Evolutionary conservation across 2,888 invertebrate genomes (phyloP).

Genomic region (Agrochola macilenta): DNA sequence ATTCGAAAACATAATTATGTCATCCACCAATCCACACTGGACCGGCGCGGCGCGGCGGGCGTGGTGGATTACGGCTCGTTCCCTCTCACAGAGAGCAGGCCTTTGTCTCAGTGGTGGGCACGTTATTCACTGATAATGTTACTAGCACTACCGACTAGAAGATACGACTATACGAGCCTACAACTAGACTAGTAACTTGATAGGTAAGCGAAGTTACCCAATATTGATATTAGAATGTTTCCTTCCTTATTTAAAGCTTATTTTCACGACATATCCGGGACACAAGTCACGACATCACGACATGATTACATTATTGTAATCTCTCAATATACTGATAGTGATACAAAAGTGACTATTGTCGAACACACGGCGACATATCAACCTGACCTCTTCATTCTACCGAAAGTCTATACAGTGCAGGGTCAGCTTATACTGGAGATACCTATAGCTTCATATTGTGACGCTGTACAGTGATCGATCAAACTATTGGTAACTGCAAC

Average conservation of each 20-base stretch:
- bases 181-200: too few species aligned
- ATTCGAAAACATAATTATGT: too few species aligned
- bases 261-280: constrained; percentile 35
- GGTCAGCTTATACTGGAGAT: neutral
- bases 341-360: constrained; percentile 19
- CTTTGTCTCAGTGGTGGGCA: too few species aligned
- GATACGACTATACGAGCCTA: too few species aligned
- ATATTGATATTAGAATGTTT: neutral
- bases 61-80: too few species aligned
- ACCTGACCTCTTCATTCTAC: neutral
- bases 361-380: neutral
- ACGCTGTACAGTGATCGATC: constrained; percentile 30
- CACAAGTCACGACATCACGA: constrained; percentile 40
- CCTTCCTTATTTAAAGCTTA: neutral
- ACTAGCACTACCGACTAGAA: too few species aligned
- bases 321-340: constrained; percentile 14
- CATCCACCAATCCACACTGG: too few species aligned
- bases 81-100: too few species aligned
- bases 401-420: neutral
- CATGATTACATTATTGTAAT: constrained; percentile 34
- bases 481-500: constrained; percentile 6
- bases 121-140: too few species aligned
- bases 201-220: too few species aligned
- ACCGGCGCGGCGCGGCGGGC: too few species aligned
- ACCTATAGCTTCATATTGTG: neutral